Conservation (phyloP, 2,113 vertebrate species). For the Mus musculus region GRCm39 chr7:28235001-28235500, state of each 20-base stretch:
- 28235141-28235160: neutral
- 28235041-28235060: no score
- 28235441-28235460: neutral
- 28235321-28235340: neutral
- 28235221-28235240: constrained; percentile 53
- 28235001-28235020: no score
- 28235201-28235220: constrained; percentile 49
- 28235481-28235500: neutral
- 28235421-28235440: neutral
- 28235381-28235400: neutral
- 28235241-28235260: neutral
- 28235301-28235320: neutral
- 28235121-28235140: constrained; percentile 35
- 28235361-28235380: no score
- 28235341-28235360: rapidly evolving
- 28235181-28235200: constrained; percentile 37
- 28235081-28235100: neutral
- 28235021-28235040: no score
- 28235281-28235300: constrained; percentile 52
- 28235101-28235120: neutral
- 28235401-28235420: neutral
- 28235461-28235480: neutral
- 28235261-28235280: neutral
- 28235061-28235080: no score
- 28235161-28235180: neutral